These are phyloP conservation scores for Neogobius melanostomus DNA, from an alignment of 2,113 vertebrate species.

Conservation along the genomic window DNA sequence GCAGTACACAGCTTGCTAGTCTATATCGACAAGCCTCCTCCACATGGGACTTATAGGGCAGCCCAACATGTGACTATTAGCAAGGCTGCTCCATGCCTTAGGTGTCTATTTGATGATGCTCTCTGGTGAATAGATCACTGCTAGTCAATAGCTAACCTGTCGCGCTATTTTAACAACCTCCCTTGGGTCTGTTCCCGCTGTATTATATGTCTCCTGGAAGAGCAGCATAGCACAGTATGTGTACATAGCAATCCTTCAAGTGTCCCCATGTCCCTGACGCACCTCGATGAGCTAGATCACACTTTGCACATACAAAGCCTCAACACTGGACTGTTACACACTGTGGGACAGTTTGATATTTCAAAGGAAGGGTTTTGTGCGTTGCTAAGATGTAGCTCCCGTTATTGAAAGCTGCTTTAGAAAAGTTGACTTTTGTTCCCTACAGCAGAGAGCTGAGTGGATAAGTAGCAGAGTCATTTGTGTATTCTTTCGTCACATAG, in stretches of 20 bases:
- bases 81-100: slow-evolving; percentile 61
- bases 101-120: slow-evolving; percentile 63
- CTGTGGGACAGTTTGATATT: neutral
- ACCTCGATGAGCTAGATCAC: slow-evolving; percentile 10
- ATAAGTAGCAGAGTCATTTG: too few relatives aligned
- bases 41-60: slow-evolving; percentile 64
- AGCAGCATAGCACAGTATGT: slow-evolving; percentile 29
- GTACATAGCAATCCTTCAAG: slow-evolving; percentile 21
- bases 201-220: slow-evolving; percentile 52
- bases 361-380: neutral
- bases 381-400: neutral
- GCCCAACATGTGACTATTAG: slow-evolving; percentile 59
- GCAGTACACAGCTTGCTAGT: slow-evolving; percentile 22
- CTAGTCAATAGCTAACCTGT: slow-evolving; percentile 59
- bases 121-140: slow-evolving; percentile 54
- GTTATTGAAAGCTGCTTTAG: neutral
- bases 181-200: slow-evolving; percentile 49
- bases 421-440: too few relatives aligned
- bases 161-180: slow-evolving; percentile 67
- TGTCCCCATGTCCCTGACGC: slow-evolving; percentile 10
- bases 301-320: slow-evolving; percentile 7
- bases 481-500: too few relatives aligned
- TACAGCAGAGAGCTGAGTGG: too few relatives aligned
- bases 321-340: slow-evolving; percentile 3
- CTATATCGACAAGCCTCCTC: slow-evolving; percentile 50